phyloP scores from a whole-genome alignment of 2,113 vertebrate genomes.

The Helogale parvula region DNA sequence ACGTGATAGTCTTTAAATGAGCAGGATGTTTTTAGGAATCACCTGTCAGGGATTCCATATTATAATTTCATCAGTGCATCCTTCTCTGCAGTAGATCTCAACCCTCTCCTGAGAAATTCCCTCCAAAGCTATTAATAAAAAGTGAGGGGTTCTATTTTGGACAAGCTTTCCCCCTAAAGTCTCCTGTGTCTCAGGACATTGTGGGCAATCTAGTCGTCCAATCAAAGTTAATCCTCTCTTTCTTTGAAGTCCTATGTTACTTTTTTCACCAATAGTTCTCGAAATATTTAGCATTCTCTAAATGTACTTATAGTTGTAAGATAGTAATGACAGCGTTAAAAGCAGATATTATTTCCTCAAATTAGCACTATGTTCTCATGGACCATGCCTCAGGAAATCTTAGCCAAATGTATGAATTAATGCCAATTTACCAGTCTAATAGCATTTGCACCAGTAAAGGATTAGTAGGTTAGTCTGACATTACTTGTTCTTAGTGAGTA shows the following conservation, averaged over 20 bases:
- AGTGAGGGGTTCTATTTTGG: neutral
- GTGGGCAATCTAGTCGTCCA: neutral
- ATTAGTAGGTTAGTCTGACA: neutral
- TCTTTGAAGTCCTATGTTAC: neutral
- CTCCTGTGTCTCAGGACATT: neutral
- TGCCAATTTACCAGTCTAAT: neutral
- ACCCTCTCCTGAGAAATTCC: neutral
- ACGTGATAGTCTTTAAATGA: neutral
- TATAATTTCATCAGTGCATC: neutral
- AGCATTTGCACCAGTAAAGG: neutral
- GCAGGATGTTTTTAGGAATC: neutral
- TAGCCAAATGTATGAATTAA: neutral
- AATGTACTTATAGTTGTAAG: neutral
- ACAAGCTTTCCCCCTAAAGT: neutral
- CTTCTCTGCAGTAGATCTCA: neutral
- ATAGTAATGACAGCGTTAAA: neutral
- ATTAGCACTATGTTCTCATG: neutral
- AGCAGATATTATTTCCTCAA: neutral
- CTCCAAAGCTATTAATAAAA: neutral
- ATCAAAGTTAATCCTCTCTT: neutral
- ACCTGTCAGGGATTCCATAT: neutral
- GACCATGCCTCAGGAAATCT: neutral
- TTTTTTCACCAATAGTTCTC: neutral
- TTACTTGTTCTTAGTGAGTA: neutral
- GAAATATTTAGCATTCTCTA: neutral